Evolutionary conservation across 2,797 vertebrate genomes (phyloP), one percentile per base, ranked within the genome.

Genomic region (Hippoglossus hippoglossus): DNA sequence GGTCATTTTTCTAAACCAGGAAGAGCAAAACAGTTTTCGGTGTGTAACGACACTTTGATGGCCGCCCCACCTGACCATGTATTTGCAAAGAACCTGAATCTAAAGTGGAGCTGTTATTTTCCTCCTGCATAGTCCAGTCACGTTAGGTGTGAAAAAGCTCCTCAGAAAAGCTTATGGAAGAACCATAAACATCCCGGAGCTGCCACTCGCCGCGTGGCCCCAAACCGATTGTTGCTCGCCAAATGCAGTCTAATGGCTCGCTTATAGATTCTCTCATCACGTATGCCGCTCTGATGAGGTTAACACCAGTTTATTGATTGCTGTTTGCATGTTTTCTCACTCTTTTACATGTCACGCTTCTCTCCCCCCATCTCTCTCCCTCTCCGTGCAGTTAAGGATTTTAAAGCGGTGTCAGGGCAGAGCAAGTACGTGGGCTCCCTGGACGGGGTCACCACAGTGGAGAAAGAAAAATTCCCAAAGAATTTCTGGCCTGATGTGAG

Each of bases 381-480:
- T 49, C 61, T 41, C 60, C 54, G 68, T 44, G 47, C 85, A 96
- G 95, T 86, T 73, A 88, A 93, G 79, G 83, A 93, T 83, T 96
- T 95, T 84, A 94, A 87, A 90, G 63, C 85, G 4, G 87, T 96
- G 64, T 59, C 80, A 0, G 95, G 84, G 49, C 88, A 89, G 62
- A 93, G 88, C 83, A 91, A 88, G 74, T 87, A 89, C 16, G 24
- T 91, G 41, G 94, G 91, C 46, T 91, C 89, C 4, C 87, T 95
- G 87, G 91, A 94, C 1, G 80, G 79, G 50, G 93, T 95, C 67
- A 60, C 87, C 71, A 93, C 92, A 0, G 86, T 96, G 76, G 92
- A 95, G 86, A 96, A 96, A 85, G 93, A 96, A 85, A 95, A 95
- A 91, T 93, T 96, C 74, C 90, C 93, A 36, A 95, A 95, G 89